phyloP scores from a whole-genome alignment of 2,888 invertebrate genomes.

The Hermaeophaga mercurialis region DNA sequence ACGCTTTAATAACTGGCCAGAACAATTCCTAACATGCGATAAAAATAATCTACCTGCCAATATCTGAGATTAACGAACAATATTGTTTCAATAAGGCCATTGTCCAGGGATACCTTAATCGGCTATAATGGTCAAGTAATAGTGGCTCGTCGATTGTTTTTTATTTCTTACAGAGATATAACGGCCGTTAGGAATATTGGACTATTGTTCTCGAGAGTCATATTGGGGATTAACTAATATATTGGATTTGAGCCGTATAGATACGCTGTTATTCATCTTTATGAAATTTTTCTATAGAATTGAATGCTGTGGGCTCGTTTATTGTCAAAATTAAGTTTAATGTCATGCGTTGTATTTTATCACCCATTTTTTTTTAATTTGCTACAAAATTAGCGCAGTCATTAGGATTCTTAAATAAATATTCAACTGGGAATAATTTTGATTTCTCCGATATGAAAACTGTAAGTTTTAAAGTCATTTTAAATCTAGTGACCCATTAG shows the following conservation, averaged over 20 bases:
- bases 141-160: constrained; percentile 14
- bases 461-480: neutral
- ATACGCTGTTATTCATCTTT: constrained; percentile 13
- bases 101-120: constrained; percentile 34
- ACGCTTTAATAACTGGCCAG: constrained; percentile 38
- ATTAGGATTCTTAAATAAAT: neutral
- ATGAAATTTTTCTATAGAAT: constrained; percentile 21
- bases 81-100: constrained; percentile 52
- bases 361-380: too few relatives aligned
- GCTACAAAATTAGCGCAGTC: neutral
- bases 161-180: constrained; percentile 20
- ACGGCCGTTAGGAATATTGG: constrained; percentile 14
- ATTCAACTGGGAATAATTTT: too few relatives aligned
- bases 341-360: too few relatives aligned
- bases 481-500: too few relatives aligned
- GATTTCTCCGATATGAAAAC: neutral
- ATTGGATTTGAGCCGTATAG: constrained; percentile 17
- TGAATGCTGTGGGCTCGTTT: too few relatives aligned
- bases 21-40: constrained; percentile 55
- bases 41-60: constrained; percentile 59
- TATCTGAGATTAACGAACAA: constrained; percentile 56
- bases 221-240: constrained; percentile 24
- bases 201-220: constrained; percentile 15
- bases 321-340: too few relatives aligned
- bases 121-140: constrained; percentile 9